Evolutionary conservation across 1,140 invertebrate genomes (phyloP).

Genomic region (Hycleus cichorii): DNA sequence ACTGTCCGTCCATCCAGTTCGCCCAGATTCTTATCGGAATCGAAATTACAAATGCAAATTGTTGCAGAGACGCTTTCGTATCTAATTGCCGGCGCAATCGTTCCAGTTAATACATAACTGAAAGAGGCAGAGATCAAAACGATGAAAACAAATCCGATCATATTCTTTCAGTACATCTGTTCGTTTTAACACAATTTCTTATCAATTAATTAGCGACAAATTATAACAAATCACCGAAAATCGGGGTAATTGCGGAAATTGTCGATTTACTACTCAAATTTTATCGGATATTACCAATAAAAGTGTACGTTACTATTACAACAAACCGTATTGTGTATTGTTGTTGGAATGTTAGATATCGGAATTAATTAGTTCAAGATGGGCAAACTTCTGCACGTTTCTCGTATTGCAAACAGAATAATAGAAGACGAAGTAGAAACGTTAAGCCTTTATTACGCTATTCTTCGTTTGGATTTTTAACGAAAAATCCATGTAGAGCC

Average conservation of each 20-base stretch:
- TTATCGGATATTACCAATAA: too few relatives aligned
- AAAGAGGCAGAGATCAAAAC: too few relatives aligned
- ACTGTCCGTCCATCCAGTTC: neutral
- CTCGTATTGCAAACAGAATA: too few relatives aligned
- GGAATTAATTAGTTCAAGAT: slow-evolving; percentile 3
- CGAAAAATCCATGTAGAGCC: neutral
- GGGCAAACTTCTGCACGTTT: slow-evolving; percentile 1
- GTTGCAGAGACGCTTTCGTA: slow-evolving; percentile 10
- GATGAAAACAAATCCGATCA: too few relatives aligned
- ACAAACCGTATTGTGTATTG: neutral
- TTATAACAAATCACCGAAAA: too few relatives aligned
- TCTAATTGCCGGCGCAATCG: slow-evolving; percentile 1
- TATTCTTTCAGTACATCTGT: too few relatives aligned
- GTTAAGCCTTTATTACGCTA: neutral
- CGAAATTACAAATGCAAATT: slow-evolving; percentile 13
- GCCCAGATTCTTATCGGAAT: slow-evolving; percentile 3
- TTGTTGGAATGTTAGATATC: slow-evolving; percentile 4
- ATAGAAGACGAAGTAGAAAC: too few relatives aligned
- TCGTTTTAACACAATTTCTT: too few relatives aligned
- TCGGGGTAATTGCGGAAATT: too few relatives aligned
- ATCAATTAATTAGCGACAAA: too few relatives aligned
- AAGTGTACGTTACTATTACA: neutral
- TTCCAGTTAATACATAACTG: too few relatives aligned
- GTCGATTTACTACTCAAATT: too few relatives aligned
- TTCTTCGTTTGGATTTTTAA: neutral